Evolutionary conservation across 2,113 vertebrate genomes (phyloP), one percentile per base, ranked within the genome.

Genomic region (Paramisgurnus dabryanus): DNA sequence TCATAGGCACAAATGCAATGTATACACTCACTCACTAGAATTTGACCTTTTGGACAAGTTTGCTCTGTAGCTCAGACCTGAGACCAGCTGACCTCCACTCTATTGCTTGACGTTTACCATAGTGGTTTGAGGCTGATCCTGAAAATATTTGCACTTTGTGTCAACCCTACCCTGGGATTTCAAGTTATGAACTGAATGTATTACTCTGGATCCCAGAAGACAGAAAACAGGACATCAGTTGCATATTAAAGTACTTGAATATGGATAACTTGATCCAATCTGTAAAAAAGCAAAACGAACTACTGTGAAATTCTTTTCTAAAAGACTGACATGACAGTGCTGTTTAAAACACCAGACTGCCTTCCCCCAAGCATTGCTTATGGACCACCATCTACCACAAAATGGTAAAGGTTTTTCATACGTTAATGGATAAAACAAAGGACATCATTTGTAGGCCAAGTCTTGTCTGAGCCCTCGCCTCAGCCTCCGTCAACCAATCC

Each of bases 371-470:
- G 34, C 61, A 39, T 8, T 64, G 22, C 8, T 64, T 64, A 66
- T 18, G 47, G 47, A 53, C 47, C 47, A 66, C n/a, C 22, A 17
- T 53, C 49, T 13, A 41, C 47, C 47, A 8, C 75, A 70, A 65
- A 71, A 47, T 43, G 10, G 80, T 55, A 60, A 18, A 80, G 47
- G 53, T 82, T 82, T 79, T 34, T 68, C 82, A 78, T 78, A 76
- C 69, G 84, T 86, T 91, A 89, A 88, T 90, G 84, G 87, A 92
- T 90, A 86, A 91, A 90, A 92, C 90, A 92, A 91, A 92, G 90
- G 89, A 91, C 91, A 91, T 92, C 85, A 92, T 92, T 92, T 92
- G 91, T 90, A 91, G 90, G 90, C 89, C 89, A 91, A 92, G 91
- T 90, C 87, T 90, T 91, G 89, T 88, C 90, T 88, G 87, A 89